Percentiles rank a stretch among this genome's conserved stretches.
Conservation (phyloP, 2,113 vertebrate genomes). For the Bubo bubo region DNA sequence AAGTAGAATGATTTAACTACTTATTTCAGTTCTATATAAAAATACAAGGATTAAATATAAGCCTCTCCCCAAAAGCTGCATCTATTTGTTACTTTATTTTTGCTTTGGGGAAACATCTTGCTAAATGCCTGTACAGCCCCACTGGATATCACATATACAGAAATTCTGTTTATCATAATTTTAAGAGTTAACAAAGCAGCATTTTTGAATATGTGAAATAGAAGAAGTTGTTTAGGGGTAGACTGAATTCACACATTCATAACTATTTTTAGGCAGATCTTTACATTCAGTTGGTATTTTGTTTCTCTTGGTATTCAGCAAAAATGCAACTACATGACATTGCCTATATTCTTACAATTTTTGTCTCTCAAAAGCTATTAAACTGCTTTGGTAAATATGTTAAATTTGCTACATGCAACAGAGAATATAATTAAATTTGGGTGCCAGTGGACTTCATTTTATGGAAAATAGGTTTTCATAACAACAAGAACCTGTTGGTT, state of each 20-base stretch:
- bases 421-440: neutral
- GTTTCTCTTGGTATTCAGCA: neutral
- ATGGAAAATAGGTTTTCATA: neutral
- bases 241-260: neutral
- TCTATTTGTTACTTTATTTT: neutral
- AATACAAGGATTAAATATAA: neutral
- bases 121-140: neutral
- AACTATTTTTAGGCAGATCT: neutral
- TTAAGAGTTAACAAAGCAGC: neutral
- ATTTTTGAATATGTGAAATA: neutral
- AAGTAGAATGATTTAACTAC: neutral
- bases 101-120: neutral
- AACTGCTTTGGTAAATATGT: neutral
- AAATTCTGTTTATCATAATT: neutral
- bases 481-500: neutral
- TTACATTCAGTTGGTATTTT: neutral
- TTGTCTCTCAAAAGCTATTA: neutral
- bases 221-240: neutral
- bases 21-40: neutral
- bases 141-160: neutral
- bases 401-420: neutral
- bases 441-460: neutral
- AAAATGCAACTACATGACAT: neutral
- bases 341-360: neutral
- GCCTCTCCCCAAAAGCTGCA: neutral